Conservation (phyloP, 2,113 vertebrate genomes). For the Scomber colias region DNA sequence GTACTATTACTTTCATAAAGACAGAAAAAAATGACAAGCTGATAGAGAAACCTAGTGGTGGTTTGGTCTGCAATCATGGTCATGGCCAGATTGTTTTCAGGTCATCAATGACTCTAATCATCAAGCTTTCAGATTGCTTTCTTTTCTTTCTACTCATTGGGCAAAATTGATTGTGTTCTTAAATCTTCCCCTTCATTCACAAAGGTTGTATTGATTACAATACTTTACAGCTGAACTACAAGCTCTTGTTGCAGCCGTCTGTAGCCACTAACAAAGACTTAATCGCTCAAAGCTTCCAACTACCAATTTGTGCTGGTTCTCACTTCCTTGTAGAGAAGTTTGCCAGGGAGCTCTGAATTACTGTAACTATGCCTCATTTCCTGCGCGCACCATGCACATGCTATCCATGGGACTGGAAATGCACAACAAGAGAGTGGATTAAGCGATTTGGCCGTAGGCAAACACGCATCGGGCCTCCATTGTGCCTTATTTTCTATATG, state of each 20-base stretch:
- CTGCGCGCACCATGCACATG: constrained; percentile 12
- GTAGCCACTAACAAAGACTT: constrained; percentile 74
- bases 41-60: constrained; percentile 54
- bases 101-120: constrained; percentile 74
- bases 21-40: constrained; percentile 12
- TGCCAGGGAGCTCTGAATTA: constrained; percentile 65
- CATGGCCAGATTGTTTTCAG: constrained; percentile 73
- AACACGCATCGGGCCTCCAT: no score
- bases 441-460: no score
- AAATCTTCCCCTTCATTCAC: constrained; percentile 70
- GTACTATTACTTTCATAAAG: constrained; percentile 61
- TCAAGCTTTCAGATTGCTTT: constrained; percentile 42
- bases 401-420: not conserved
- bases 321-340: constrained; percentile 58
- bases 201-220: constrained; percentile 73
- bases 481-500: no score
- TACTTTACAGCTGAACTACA: constrained; percentile 63
- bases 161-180: constrained; percentile 75
- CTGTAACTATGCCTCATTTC: constrained; percentile 52
- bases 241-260: constrained; percentile 61
- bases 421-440: not conserved
- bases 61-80: constrained; percentile 50
- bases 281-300: constrained; percentile 77
- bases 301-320: constrained; percentile 69
- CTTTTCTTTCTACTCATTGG: constrained; percentile 52